A percentile compares a stretch with the other conserved stretches of the same genome.
Conservation (phyloP, 2,113 vertebrate genomes). For the Grantiella picta region DNA sequence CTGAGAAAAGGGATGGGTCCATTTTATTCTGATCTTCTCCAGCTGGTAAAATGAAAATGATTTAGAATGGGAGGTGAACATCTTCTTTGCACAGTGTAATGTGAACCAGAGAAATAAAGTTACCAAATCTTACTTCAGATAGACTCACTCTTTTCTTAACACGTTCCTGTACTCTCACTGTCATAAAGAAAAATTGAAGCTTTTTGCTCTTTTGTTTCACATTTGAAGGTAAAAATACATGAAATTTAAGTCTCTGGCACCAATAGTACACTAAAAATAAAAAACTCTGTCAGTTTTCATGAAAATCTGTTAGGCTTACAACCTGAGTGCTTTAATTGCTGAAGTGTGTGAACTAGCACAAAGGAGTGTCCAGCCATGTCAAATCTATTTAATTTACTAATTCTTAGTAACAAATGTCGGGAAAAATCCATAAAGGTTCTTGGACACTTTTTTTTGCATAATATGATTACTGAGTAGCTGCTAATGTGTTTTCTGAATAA, state of each 20-base stretch:
- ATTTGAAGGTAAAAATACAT: not conserved
- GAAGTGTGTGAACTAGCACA: not conserved
- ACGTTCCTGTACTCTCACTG: not conserved
- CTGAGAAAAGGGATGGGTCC: constrained; percentile 30
- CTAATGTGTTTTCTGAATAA: not conserved
- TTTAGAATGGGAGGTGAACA: constrained; percentile 41
- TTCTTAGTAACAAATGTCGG: not conserved
- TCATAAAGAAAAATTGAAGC: not conserved
- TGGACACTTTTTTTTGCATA: not conserved
- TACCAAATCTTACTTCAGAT: not conserved
- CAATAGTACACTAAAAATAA: not conserved
- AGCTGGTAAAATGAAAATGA: constrained; percentile 54
- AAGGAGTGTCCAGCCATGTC: not conserved
- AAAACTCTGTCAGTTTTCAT: not conserved
- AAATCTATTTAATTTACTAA: not conserved
- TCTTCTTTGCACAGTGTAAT: constrained; percentile 21
- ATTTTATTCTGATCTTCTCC: constrained; percentile 51
- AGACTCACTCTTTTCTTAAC: not conserved
- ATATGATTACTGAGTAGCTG: not conserved
- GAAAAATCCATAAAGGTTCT: not conserved
- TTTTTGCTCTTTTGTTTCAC: not conserved
- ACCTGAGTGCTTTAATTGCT: not conserved
- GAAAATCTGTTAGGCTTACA: not conserved
- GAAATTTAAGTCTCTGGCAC: not conserved
- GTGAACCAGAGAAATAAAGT: constrained; percentile 36